These are phyloP conservation scores for Linnaemya vulpina DNA, from an alignment of 2,888 invertebrate species.

Conservation along the genomic window DNA sequence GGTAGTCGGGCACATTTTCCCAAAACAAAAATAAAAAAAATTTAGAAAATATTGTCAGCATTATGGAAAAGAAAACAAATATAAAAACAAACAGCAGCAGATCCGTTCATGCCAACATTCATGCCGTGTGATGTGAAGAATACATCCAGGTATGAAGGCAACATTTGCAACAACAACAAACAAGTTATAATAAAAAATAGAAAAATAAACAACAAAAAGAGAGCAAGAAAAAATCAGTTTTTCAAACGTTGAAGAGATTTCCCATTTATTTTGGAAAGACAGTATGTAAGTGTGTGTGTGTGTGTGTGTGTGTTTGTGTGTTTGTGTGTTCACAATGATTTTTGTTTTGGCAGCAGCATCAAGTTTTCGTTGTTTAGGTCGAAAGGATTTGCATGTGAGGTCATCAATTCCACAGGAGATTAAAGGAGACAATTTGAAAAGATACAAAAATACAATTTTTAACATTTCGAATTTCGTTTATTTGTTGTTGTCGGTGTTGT, in stretches of 20 bases:
- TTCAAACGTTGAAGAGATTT: constrained; percentile 49
- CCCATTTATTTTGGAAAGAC: not conserved
- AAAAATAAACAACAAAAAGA: constrained; percentile 9
- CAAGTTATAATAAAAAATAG: no score
- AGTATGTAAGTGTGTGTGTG: not conserved
- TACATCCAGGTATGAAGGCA: constrained; percentile 62
- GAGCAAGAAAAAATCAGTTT: constrained; percentile 43
- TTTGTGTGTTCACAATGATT: constrained; percentile 11
- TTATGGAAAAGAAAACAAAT: constrained; percentile 32
- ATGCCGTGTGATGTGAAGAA: constrained; percentile 54
- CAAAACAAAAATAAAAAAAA: constrained; percentile 43
- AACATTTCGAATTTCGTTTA: constrained; percentile 25
- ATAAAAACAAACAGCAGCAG: constrained; percentile 2
- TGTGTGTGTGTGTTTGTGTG: constrained; percentile 11
- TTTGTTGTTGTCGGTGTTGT: no score
- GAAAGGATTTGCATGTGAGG: constrained; percentile 68
- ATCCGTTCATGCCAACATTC: not conserved
- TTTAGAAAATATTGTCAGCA: constrained; percentile 59
- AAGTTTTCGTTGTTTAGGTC: constrained; percentile 65
- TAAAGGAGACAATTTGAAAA: constrained; percentile 68
- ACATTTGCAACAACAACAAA: constrained; percentile 48
- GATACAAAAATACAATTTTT: constrained; percentile 33
- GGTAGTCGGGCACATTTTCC: constrained; percentile 31
- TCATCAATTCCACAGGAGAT: constrained; percentile 71
- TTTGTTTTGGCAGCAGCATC: constrained; percentile 59